These are phyloP conservation scores for Marmota monax DNA, from an alignment of 2,113 vertebrate species.

Conservation along the genomic window DNA sequence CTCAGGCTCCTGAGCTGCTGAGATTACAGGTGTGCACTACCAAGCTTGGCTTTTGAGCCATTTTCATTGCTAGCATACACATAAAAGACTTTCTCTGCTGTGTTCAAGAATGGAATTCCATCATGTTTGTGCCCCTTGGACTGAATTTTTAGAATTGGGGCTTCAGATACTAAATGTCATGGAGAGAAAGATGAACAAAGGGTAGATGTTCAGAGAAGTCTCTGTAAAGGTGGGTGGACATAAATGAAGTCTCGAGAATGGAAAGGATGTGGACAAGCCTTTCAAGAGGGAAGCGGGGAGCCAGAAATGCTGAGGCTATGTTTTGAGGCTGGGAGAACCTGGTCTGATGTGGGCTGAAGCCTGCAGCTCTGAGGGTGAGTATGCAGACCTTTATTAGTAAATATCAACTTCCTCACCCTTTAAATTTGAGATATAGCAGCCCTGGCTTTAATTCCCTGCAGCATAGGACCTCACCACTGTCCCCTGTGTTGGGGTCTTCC, in stretches of 20 bases:
- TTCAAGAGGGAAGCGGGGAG: background rate
- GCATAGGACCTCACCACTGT: background rate
- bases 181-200: background rate
- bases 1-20: no score
- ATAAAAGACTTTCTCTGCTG: background rate
- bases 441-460: background rate
- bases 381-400: background rate
- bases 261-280: background rate
- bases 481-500: background rate
- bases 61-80: background rate
- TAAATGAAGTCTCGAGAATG: background rate
- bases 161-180: background rate
- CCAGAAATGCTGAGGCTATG: background rate
- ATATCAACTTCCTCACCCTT: background rate
- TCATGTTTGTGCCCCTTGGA: background rate
- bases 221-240: background rate
- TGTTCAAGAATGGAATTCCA: background rate
- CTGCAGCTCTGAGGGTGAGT: background rate
- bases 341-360: no score
- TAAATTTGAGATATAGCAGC: background rate
- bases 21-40: no score
- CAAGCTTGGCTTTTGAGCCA: background rate
- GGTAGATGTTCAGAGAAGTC: background rate
- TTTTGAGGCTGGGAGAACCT: background rate
- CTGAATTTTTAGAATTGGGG: background rate